phyloP scores from a whole-genome alignment of 2,888 invertebrate species.

The Luperina testacea region DNA sequence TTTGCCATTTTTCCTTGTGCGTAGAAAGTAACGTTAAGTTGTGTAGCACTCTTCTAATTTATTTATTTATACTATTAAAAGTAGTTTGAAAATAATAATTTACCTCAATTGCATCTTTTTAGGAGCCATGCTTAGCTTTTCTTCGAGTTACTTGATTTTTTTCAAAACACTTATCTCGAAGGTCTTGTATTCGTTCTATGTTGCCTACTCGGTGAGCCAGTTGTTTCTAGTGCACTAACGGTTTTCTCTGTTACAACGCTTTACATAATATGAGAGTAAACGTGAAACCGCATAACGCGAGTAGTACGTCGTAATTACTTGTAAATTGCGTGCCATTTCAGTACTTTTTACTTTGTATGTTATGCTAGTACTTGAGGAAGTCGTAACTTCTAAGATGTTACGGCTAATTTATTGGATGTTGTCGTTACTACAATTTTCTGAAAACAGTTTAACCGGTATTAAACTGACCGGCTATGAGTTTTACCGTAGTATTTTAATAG shows the following conservation, averaged over 20 bases:
- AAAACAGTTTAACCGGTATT: slow-evolving; percentile 19
- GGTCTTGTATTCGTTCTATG: slow-evolving; percentile 18
- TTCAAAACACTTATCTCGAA: background rate
- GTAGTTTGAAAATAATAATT: too few species aligned
- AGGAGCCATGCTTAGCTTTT: background rate
- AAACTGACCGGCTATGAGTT: slow-evolving; percentile 18
- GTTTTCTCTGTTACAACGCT: slow-evolving; percentile 67
- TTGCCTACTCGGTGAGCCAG: slow-evolving; percentile 29
- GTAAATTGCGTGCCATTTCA: slow-evolving; percentile 45
- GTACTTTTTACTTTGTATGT: slow-evolving; percentile 49
- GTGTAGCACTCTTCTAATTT: background rate
- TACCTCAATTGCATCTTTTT: background rate
- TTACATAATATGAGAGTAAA: slow-evolving; percentile 73
- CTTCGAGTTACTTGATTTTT: background rate
- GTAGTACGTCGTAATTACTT: slow-evolving; percentile 39
- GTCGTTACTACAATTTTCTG: slow-evolving; percentile 14
- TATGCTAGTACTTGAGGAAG: slow-evolving; percentile 34
- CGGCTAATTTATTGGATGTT: slow-evolving; percentile 36
- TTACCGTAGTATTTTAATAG: slow-evolving; percentile 24
- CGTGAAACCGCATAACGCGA: slow-evolving; percentile 56
- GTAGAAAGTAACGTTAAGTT: background rate
- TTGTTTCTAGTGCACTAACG: slow-evolving; percentile 65
- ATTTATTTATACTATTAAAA: background rate
- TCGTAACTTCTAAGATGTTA: slow-evolving; percentile 43
- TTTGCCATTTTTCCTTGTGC: background rate